These are phyloP conservation scores for Drosophila picticornis DNA, from an alignment of 2,888 invertebrate species.

Conservation along the genomic window DNA sequence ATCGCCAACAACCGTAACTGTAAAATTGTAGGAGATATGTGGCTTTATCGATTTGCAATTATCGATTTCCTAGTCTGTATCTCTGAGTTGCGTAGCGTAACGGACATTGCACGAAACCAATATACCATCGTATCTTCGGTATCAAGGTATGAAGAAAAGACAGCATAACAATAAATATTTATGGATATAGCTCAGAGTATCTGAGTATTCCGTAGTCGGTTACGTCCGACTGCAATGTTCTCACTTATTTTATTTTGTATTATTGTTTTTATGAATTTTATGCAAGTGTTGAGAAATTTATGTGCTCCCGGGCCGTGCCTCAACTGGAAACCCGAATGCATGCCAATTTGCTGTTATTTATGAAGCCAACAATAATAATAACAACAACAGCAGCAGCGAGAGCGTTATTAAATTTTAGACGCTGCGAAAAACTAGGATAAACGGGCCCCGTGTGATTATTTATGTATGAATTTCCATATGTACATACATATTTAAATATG, in stretches of 20 bases:
- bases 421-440: slow-evolving; percentile 59
- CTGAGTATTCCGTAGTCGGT: background rate
- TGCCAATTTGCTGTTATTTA: slow-evolving; percentile 78
- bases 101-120: too few relatives aligned
- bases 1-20: too few relatives aligned
- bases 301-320: slow-evolving; percentile 63
- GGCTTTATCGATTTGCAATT: too few relatives aligned
- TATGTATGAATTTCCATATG: background rate
- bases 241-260: slow-evolving; percentile 33
- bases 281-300: slow-evolving; percentile 81
- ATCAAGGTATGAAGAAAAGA: background rate
- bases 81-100: too few relatives aligned
- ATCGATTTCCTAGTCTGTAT: too few relatives aligned
- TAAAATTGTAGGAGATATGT: too few relatives aligned
- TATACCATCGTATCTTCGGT: too few relatives aligned
- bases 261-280: slow-evolving; percentile 76
- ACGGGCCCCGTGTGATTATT: slow-evolving; percentile 11
- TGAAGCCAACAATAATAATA: slow-evolving; percentile 49
- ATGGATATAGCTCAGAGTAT: background rate
- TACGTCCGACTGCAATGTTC: background rate
- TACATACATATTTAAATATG: slow-evolving; percentile 5
- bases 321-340: slow-evolving; percentile 70
- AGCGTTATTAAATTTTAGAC: slow-evolving; percentile 68
- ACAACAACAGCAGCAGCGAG: slow-evolving; percentile 1
- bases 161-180: background rate